These are phyloP conservation scores for Eumerus sabulonum DNA, from an alignment of 2,888 invertebrate species.

Conservation along the genomic window DNA sequence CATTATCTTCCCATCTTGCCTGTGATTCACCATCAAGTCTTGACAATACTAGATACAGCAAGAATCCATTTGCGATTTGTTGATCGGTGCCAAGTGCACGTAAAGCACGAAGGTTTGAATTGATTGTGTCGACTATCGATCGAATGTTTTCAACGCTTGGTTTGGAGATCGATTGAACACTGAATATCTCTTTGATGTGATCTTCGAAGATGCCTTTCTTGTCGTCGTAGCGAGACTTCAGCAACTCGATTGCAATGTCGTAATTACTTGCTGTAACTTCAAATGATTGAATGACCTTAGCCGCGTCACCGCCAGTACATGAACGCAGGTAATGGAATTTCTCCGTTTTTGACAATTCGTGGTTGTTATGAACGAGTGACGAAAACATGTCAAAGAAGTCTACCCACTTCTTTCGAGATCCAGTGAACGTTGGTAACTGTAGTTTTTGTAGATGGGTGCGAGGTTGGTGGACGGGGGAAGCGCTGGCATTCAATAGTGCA, in stretches of 20 bases:
- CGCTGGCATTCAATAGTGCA: background rate
- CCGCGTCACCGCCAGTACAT: background rate
- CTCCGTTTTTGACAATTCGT: background rate
- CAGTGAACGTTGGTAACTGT: background rate
- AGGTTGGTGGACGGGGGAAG: background rate
- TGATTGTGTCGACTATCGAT: background rate
- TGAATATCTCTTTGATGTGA: conserved; percentile 1
- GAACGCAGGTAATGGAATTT: background rate
- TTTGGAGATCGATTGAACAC: background rate
- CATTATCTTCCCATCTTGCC: background rate
- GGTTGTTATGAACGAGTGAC: background rate
- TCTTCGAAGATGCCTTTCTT: too few relatives aligned
- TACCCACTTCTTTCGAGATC: background rate
- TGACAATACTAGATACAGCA: background rate
- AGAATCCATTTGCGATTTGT: conserved; percentile 3
- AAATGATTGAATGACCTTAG: background rate
- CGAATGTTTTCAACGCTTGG: background rate
- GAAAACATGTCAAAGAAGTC: background rate
- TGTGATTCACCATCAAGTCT: background rate
- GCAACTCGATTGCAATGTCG: background rate
- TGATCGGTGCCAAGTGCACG: background rate
- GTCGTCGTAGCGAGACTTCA: conserved; percentile 1
- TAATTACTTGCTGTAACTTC: conserved; percentile 2
- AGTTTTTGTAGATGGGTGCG: background rate
- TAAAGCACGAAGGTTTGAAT: background rate